Evolutionary conservation across 2,113 vertebrate species (phyloP).

Genomic region (Melanocharis versteri): DNA sequence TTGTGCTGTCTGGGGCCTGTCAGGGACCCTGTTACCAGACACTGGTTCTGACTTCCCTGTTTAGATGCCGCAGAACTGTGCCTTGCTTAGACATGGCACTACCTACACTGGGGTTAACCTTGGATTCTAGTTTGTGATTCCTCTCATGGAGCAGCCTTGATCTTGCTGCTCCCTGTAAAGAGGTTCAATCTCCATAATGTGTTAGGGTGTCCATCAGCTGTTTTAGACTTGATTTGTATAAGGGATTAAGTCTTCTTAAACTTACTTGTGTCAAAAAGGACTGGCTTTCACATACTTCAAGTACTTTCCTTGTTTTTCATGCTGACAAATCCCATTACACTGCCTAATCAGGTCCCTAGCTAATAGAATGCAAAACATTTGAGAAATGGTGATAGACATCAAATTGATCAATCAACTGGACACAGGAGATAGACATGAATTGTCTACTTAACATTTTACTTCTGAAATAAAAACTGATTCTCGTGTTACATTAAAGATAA

Average conservation of each 20-base stretch:
- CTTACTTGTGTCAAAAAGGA: not conserved
- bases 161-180: not conserved
- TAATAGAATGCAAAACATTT: not conserved
- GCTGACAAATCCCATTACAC: not conserved
- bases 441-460: not conserved
- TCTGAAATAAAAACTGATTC: not conserved
- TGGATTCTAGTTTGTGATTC: not conserved
- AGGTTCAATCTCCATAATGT: not conserved
- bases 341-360: not conserved
- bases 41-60: not conserved
- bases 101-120: not conserved
- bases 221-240: not conserved
- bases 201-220: not conserved
- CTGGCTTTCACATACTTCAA: not conserved
- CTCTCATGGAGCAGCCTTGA: not conserved
- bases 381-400: not conserved
- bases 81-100: not conserved
- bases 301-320: not conserved
- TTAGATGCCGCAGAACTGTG: not conserved
- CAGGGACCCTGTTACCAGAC: not conserved
- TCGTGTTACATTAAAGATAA: not conserved
- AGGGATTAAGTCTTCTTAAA: not conserved
- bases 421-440: not conserved
- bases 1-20: not conserved
- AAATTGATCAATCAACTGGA: not conserved